A percentile compares a stretch with the other conserved stretches of the same genome.
Evolutionary conservation across 2,797 vertebrate genomes (phyloP).

Genomic region (Sciaenops ocellatus): DNA sequence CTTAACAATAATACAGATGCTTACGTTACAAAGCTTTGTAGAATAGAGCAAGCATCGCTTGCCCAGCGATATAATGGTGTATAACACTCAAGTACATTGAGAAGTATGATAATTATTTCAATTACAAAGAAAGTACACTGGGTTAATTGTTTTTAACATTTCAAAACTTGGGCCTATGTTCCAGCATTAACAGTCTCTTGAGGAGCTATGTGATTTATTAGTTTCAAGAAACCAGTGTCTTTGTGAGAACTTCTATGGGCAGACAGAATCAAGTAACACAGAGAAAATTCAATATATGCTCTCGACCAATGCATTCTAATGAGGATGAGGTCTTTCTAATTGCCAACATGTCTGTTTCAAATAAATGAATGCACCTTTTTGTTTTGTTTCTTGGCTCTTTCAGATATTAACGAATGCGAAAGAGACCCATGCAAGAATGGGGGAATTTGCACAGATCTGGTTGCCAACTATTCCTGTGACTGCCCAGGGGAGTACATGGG

Average conservation of each 20-base stretch:
- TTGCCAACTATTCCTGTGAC: constrained; percentile 98
- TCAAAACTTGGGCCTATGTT: constrained; percentile 29
- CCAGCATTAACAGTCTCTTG: constrained; percentile 24
- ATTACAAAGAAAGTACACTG: constrained; percentile 24
- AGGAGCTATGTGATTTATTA: constrained; percentile 66
- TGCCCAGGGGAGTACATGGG: constrained; percentile 99
- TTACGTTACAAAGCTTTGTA: neutral
- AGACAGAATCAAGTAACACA: constrained; percentile 66
- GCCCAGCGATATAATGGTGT: neutral
- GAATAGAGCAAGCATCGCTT: neutral
- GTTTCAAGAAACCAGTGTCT: constrained; percentile 51
- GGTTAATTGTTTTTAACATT: constrained; percentile 43
- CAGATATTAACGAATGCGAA: constrained; percentile 98
- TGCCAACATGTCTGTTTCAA: constrained; percentile 65
- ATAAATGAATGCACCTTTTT: constrained; percentile 62
- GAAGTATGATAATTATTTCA: constrained; percentile 3
- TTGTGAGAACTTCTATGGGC: constrained; percentile 46
- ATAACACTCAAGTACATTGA: neutral
- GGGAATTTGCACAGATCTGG: constrained; percentile 96
- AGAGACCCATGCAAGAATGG: constrained; percentile 95
- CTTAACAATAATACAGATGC: neutral
- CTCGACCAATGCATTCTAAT: constrained; percentile 74
- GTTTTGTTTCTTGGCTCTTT: constrained; percentile 55
- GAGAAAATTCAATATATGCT: constrained; percentile 72
- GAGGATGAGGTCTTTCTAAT: constrained; percentile 68